phyloP scores from a whole-genome alignment of 1,140 invertebrate species.

The Asbolus verrucosus region DNA sequence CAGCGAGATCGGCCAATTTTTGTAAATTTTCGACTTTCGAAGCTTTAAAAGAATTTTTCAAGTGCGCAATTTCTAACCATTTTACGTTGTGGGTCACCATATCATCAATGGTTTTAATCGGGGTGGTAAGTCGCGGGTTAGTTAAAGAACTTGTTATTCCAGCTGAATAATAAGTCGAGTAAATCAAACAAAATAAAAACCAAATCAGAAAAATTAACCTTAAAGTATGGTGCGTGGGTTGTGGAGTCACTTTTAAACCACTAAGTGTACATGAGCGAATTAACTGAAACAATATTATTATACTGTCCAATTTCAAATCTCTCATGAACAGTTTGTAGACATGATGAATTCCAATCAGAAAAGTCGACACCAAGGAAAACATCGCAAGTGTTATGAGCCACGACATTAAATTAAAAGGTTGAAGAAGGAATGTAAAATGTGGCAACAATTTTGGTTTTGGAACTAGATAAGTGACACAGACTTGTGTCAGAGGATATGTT shows the following conservation, averaged over 20 bases:
- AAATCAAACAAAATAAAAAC: conserved; percentile 19
- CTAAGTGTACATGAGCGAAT: conserved; percentile 6
- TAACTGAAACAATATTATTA: background rate
- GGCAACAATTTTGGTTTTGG: conserved; percentile 46
- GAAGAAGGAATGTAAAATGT: conserved; percentile 41
- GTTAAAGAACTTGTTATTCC: conserved; percentile 42
- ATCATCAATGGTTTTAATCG: conserved; percentile 39
- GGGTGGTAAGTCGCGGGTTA: background rate
- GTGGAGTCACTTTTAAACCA: background rate
- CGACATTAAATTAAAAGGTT: conserved; percentile 14
- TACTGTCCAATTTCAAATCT: background rate
- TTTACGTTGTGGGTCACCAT: conserved; percentile 39
- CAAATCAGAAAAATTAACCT: background rate
- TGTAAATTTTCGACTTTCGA: background rate
- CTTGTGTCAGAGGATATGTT: conserved; percentile 33
- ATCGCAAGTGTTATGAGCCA: conserved; percentile 11
- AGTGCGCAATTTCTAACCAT: conserved; percentile 16
- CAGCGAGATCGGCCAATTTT: conserved; percentile 5
- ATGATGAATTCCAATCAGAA: background rate
- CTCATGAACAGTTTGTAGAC: background rate
- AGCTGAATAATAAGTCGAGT: conserved; percentile 36
- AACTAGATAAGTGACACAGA: conserved; percentile 46
- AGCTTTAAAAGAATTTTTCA: conserved; percentile 4
- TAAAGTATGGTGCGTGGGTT: background rate
- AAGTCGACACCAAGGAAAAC: background rate